Conservation (phyloP, 1,140 invertebrate genomes). For the Lucilia cuprina region DNA sequence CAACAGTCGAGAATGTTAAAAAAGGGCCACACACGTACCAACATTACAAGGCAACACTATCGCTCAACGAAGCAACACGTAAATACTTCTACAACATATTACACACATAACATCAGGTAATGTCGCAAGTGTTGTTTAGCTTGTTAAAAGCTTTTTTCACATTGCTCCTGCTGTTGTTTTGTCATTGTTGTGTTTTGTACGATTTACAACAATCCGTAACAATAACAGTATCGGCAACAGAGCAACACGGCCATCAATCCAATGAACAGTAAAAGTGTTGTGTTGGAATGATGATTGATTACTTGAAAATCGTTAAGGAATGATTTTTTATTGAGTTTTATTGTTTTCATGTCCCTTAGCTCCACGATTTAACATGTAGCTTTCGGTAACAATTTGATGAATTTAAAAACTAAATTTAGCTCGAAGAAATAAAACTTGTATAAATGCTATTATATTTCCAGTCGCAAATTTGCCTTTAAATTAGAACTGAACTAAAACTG, state of each 20-base stretch:
- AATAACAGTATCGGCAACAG: too few species aligned
- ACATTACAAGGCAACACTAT: background rate
- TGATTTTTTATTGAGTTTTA: background rate
- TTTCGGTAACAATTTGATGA: background rate
- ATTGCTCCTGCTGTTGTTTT: background rate
- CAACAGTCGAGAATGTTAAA: background rate
- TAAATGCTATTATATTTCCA: too few species aligned
- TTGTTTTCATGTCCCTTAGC: background rate
- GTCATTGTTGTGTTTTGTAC: background rate
- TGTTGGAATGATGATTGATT: slow-evolving; percentile 25
- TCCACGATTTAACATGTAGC: background rate
- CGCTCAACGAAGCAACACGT: background rate
- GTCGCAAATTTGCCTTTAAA: too few species aligned
- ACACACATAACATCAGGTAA: background rate
- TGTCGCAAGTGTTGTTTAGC: slow-evolving; percentile 28
- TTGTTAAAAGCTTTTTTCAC: slow-evolving; percentile 3
- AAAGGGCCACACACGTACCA: slow-evolving; percentile 14
- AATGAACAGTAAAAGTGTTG: slow-evolving; percentile 22
- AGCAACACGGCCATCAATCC: too few species aligned
- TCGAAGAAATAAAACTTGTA: background rate
- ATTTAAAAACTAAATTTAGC: background rate
- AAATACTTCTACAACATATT: background rate
- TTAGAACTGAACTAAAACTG: too few species aligned
- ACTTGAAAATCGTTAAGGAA: background rate
- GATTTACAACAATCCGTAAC: background rate